A percentile compares a stretch with the other conserved stretches of the same genome.
Conservation (phyloP, 2,888 invertebrate species). For the Caenorhabditis sp. region DNA sequence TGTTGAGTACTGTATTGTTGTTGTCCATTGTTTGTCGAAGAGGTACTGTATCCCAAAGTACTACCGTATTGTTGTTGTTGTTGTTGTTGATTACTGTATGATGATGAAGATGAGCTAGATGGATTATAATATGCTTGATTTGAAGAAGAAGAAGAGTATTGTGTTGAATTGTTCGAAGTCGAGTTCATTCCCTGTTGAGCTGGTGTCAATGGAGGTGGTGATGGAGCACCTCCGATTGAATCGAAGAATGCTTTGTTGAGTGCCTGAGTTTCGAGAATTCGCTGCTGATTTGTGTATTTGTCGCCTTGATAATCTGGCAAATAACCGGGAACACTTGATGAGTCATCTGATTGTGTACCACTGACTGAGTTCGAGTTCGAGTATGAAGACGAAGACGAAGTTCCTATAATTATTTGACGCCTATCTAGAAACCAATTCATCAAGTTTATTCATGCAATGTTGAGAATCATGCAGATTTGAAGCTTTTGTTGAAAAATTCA, state of each 20-base stretch:
- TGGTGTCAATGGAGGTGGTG: slow-evolving; percentile 48
- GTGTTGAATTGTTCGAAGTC: background rate
- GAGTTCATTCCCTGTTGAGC: slow-evolving; percentile 47
- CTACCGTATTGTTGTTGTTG: background rate
- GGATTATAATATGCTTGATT: background rate
- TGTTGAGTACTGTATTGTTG: background rate
- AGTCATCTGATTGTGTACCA: slow-evolving; percentile 13
- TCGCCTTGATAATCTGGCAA: slow-evolving; percentile 67
- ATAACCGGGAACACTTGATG: slow-evolving; percentile 55
- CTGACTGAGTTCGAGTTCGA: background rate
- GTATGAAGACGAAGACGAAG: background rate
- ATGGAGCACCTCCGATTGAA: slow-evolving; percentile 60
- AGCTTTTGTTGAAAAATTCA: no score
- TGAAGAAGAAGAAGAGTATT: background rate
- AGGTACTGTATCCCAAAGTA: background rate
- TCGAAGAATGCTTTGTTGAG: slow-evolving; percentile 61
- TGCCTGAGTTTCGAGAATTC: slow-evolving; percentile 61
- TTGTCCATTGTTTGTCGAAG: no score
- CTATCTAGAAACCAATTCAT: background rate
- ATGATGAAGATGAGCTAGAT: background rate
- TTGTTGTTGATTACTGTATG: no score
- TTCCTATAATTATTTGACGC: slow-evolving; percentile 1
- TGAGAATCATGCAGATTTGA: no score
- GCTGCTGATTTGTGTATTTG: slow-evolving; percentile 58
- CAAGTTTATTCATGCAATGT: no score